Evolutionary conservation across 2,113 vertebrate genomes (phyloP).

Genomic region (Alaudala cheleensis): DNA sequence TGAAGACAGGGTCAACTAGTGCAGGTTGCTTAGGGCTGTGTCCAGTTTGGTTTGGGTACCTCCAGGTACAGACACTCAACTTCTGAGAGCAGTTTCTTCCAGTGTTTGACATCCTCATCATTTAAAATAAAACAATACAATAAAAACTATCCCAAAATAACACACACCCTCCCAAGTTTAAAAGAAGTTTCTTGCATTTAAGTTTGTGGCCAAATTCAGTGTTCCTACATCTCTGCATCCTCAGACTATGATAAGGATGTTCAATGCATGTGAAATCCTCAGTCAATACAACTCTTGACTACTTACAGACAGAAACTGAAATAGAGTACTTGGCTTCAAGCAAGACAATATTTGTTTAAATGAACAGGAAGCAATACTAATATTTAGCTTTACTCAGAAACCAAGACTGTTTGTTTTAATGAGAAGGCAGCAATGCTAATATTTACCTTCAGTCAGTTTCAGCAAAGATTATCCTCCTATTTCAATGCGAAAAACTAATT

Average conservation of each 20-base stretch:
- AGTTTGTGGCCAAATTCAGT: background rate
- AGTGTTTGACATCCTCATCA: background rate
- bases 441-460: background rate
- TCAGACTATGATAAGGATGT: background rate
- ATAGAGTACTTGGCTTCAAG: background rate
- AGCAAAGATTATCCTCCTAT: background rate
- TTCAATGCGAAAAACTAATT: background rate
- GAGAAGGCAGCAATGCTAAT: background rate
- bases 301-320: background rate
- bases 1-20: background rate
- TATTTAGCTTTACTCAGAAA: background rate
- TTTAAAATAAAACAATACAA: background rate
- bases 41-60: background rate
- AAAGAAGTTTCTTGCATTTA: background rate
- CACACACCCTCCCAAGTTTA: background rate
- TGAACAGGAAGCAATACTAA: background rate
- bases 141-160: background rate
- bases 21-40: background rate
- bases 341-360: background rate
- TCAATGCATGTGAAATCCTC: background rate
- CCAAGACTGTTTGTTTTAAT: background rate
- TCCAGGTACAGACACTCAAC: background rate
- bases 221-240: background rate
- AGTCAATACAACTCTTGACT: background rate
- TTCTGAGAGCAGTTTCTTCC: background rate